Evolutionary conservation across 2,113 vertebrate species (phyloP), one percentile per base, ranked within the genome.

Genomic region (Vulpes lagopus): DNA sequence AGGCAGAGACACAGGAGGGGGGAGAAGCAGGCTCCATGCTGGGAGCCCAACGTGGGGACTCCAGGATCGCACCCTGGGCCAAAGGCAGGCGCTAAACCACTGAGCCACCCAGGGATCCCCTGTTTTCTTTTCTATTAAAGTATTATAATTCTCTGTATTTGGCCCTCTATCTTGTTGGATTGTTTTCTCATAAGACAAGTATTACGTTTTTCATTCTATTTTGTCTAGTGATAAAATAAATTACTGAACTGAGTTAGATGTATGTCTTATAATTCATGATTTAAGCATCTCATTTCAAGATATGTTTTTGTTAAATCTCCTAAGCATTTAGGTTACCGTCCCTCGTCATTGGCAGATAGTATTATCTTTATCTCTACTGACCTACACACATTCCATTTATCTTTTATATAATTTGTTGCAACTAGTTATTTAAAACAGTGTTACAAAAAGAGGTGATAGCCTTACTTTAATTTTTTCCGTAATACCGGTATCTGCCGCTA

Each of bases 181-280:
- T 89, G 35, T 35, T 97, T 96, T 94, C 92, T 35, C 73, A 92
- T 92, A 83, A 90, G 95, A 71, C 82, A 79, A 53, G 15, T 38
- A 84, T 59, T 73, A 65, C n/a, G 59, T 93, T 94, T 97, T 96
- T 95, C 94, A 91, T 91, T 95, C 65, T 80, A 60, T 88, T 94
- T 93, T 87, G 27, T 65, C 67, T 92, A 94, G 30, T 87, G 51
- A 97, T 82, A 86, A 96, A 95, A 96, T 60, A 92, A 94, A 94
- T 53, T n/a, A 69, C 79, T 92, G 55, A 94, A 84, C 84, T 84
- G 64, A 76, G 71, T 94, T 83, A 95, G 59, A 15, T 23, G 20
- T 84, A 81, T 73, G 15, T 64, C 96, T 89, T 92, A 82, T 92
- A 91, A 86, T 10, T 49, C 11, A 73, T 67, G 94, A 94, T 90